A percentile compares a stretch with the other conserved stretches of the same genome.
Conservation (phyloP, 23 tunicate species). For the Oikopleura albicans region DNA sequence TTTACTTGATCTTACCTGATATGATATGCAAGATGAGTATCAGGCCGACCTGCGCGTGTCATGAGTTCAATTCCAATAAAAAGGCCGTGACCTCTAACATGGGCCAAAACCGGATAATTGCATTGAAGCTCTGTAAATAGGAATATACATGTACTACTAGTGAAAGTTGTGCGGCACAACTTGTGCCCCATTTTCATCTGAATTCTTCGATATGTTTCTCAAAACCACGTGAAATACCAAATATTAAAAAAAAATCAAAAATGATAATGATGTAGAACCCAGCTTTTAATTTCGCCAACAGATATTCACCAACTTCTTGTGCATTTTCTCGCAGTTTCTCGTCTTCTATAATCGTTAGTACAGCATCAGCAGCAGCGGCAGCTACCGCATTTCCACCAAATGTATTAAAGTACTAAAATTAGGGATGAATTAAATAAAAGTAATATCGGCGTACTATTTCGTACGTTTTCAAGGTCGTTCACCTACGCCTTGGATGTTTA, state of each 20-base stretch:
- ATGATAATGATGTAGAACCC: too few species aligned
- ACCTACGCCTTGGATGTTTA: too few species aligned
- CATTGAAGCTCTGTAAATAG: constrained; percentile 26
- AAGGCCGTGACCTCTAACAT: constrained; percentile 62
- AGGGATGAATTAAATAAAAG: too few species aligned
- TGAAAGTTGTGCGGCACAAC: too few species aligned
- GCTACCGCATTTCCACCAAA: constrained; percentile 89
- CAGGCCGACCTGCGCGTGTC: constrained; percentile 42
- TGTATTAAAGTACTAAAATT: constrained; percentile 23
- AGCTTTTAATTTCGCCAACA: too few species aligned
- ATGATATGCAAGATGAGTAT: constrained; percentile 28
- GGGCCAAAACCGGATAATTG: constrained; percentile 46
- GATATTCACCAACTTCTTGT: constrained; percentile 29
- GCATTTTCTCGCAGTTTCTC: constrained; percentile 64
- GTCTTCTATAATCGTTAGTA: constrained; percentile 52
- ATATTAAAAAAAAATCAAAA: too few species aligned
- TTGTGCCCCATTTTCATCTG: too few species aligned
- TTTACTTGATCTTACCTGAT: too few species aligned
- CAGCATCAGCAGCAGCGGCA: constrained; percentile 58
- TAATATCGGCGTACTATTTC: too few species aligned
- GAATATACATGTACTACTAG: constrained; percentile 27
- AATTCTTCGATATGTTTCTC: too few species aligned
- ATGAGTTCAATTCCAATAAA: constrained; percentile 66
- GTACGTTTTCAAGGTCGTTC: too few species aligned
- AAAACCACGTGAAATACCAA: too few species aligned